Evolutionary conservation across 2,888 invertebrate species (phyloP).

Genomic region (Drosophila putrida): DNA sequence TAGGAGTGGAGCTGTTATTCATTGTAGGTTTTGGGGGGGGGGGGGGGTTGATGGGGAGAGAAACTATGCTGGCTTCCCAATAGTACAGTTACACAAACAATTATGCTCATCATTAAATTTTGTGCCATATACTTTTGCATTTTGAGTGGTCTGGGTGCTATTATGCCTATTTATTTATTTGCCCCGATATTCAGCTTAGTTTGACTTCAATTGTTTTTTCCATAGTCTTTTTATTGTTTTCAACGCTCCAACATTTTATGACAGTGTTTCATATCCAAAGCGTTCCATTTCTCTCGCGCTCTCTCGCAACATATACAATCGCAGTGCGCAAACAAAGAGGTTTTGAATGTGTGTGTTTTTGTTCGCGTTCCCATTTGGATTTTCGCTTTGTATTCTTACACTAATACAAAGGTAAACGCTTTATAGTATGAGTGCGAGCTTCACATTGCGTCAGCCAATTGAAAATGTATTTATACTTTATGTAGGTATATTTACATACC

Average conservation of each 20-base stretch:
- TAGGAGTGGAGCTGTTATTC: slow-evolving; percentile 57
- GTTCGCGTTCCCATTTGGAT: slow-evolving; percentile 74
- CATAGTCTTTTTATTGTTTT: slow-evolving; percentile 22
- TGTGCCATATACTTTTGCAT: slow-evolving; percentile 41
- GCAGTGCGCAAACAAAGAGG: slow-evolving; percentile 67
- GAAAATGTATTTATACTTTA: slow-evolving; percentile 59
- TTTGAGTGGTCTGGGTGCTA: neutral
- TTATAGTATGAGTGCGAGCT: slow-evolving; percentile 46
- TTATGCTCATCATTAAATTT: slow-evolving; percentile 33
- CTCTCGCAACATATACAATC: slow-evolving; percentile 31
- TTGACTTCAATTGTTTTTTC: slow-evolving; percentile 40
- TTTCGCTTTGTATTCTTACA: slow-evolving; percentile 62
- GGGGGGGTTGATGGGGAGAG: slow-evolving; percentile 41
- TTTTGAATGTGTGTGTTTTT: slow-evolving; percentile 55
- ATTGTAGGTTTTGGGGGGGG: slow-evolving; percentile 4
- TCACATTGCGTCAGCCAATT: slow-evolving; percentile 82
- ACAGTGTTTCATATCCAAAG: slow-evolving; percentile 46
- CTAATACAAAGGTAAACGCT: slow-evolving; percentile 43
- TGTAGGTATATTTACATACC: slow-evolving; percentile 33
- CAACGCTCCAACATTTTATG: slow-evolving; percentile 24
- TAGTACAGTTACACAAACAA: slow-evolving; percentile 53
- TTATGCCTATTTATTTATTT: slow-evolving; percentile 11
- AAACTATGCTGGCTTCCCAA: slow-evolving; percentile 53
- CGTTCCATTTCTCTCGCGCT: slow-evolving; percentile 30
- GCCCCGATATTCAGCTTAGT: slow-evolving; percentile 9